These are phyloP conservation scores for Drosophila teissieri DNA, from an alignment of 1,140 invertebrate genomes.

Conservation along the genomic window DNA sequence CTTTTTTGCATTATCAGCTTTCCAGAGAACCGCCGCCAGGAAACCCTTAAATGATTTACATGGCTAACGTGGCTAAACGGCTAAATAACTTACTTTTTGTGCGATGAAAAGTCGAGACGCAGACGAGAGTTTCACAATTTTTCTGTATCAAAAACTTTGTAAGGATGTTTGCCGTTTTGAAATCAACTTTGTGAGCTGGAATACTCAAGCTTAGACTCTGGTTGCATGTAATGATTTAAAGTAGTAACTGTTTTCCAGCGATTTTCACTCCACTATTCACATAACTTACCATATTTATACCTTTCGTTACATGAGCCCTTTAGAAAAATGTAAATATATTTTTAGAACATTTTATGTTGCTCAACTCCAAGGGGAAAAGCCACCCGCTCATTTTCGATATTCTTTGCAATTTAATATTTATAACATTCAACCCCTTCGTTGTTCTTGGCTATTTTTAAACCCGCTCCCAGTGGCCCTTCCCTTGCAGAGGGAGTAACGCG, in stretches of 20 bases:
- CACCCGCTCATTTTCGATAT: conserved; percentile 29
- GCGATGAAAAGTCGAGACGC: too few relatives aligned
- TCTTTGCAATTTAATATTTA: conserved; percentile 77
- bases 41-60: conserved; percentile 78
- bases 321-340: conserved; percentile 4
- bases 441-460: conserved; percentile 68
- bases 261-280: too few relatives aligned
- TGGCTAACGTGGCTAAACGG: conserved; percentile 38
- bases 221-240: too few relatives aligned
- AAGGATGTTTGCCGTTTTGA: too few relatives aligned
- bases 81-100: too few relatives aligned
- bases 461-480: neutral
- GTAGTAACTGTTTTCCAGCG: neutral
- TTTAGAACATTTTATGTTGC: neutral
- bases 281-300: neutral
- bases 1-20: conserved; percentile 78
- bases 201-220: too few relatives aligned
- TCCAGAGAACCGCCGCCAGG: conserved; percentile 43
- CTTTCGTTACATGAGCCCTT: neutral
- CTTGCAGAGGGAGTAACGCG: conserved; percentile 24
- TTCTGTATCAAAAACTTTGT: too few relatives aligned
- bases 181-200: too few relatives aligned
- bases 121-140: too few relatives aligned
- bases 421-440: conserved; percentile 51
- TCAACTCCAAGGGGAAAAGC: too few relatives aligned